Conservation (phyloP, 2,113 vertebrate species). For the Takifugu flavidus region DNA sequence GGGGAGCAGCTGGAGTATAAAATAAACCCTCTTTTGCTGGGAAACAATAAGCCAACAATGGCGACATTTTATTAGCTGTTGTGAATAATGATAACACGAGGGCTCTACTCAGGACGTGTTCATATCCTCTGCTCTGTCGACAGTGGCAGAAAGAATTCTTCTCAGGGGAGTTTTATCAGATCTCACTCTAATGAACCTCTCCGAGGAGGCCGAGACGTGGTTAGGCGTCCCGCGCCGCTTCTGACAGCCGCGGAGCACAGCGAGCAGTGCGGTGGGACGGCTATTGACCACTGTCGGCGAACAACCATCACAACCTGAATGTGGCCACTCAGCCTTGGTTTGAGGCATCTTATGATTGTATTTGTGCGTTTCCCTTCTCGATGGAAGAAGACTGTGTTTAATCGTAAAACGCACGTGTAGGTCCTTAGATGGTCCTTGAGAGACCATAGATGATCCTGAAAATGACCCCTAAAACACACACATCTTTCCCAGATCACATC, state of each 20-base stretch:
- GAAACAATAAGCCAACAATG: slow-evolving; percentile 17
- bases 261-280: slow-evolving; percentile 33
- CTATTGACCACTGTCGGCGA: slow-evolving; percentile 49
- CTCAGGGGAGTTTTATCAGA: slow-evolving; percentile 53
- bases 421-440: not conserved
- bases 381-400: not conserved
- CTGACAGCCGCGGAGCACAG: slow-evolving; percentile 37
- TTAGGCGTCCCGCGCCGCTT: slow-evolving; percentile 20
- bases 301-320: slow-evolving; percentile 53
- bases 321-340: slow-evolving; percentile 15
- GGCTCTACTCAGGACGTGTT: slow-evolving; percentile 25
- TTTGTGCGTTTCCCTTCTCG: too few species aligned
- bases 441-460: slow-evolving; percentile 14
- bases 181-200: slow-evolving; percentile 58
- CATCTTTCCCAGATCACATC: slow-evolving; percentile 49
- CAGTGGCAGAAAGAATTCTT: slow-evolving; percentile 36
- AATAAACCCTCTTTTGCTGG: slow-evolving; percentile 19
- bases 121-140: slow-evolving; percentile 11
- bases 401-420: not conserved
- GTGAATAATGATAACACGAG: slow-evolving; percentile 30
- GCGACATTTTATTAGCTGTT: slow-evolving; percentile 50
- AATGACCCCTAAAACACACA: slow-evolving; percentile 31
- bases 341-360: too few species aligned
- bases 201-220: slow-evolving; percentile 19
- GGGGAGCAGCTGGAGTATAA: slow-evolving; percentile 23